Conservation (phyloP, 2,888 invertebrate genomes). For the Dorcus hopei region DNA sequence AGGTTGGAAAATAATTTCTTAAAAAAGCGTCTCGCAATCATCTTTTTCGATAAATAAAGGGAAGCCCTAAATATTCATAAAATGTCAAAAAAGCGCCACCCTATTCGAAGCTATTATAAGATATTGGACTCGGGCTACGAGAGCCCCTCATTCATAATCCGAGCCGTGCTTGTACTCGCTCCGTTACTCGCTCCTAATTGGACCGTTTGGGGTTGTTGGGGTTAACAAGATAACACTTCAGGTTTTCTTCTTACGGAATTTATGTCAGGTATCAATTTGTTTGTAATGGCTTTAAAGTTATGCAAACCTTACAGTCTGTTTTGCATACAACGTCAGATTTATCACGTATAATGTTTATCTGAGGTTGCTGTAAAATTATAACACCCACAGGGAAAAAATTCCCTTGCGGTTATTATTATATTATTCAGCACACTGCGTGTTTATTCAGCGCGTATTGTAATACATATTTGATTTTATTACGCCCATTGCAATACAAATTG, state of each 20-base stretch:
- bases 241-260: conserved; percentile 25
- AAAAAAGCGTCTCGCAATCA: too few species aligned
- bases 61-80: background rate
- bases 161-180: conserved; percentile 32
- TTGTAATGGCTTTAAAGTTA: background rate
- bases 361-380: too few species aligned
- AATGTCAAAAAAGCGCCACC: conserved; percentile 1
- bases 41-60: background rate
- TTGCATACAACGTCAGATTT: too few species aligned
- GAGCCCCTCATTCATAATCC: conserved; percentile 36
- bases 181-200: conserved; percentile 41
- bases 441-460: too few species aligned
- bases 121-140: conserved; percentile 34
- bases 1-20: too few species aligned
- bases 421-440: too few species aligned
- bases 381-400: too few species aligned
- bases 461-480: too few species aligned
- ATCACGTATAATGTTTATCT: too few species aligned
- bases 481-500: too few species aligned
- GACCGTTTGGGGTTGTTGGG: conserved; percentile 39
- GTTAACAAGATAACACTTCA: conserved; percentile 41
- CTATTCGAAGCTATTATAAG: conserved; percentile 32
- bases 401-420: too few species aligned
- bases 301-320: too few species aligned
- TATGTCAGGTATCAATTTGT: background rate